These are phyloP conservation scores for Orchesella cincta DNA, from an alignment of 1,140 invertebrate species.

Conservation along the genomic window DNA sequence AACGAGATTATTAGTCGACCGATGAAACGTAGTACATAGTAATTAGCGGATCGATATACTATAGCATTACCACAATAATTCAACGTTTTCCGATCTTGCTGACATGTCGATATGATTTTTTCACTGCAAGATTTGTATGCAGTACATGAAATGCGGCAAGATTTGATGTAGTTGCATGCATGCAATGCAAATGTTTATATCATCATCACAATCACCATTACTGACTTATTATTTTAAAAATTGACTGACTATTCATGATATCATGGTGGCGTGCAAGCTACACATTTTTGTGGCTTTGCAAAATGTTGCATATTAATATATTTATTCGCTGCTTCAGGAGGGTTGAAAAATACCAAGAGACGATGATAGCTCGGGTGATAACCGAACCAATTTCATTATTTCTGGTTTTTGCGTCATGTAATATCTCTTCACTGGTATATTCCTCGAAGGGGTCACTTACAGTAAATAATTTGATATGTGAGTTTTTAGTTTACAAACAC, in stretches of 20 bases:
- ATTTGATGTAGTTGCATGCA: background rate
- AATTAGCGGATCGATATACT: slow-evolving; percentile 20
- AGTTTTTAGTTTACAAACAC: background rate
- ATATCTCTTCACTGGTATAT: background rate
- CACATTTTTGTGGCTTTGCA: background rate
- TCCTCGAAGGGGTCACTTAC: background rate
- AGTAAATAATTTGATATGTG: background rate
- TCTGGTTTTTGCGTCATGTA: background rate
- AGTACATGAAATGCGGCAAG: background rate
- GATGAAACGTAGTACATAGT: slow-evolving; percentile 11
- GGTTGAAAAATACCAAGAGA: background rate
- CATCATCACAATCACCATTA: background rate
- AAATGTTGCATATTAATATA: background rate
- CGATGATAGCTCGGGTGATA: slow-evolving; percentile 4
- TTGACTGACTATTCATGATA: slow-evolving; percentile 6
- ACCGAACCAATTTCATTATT: slow-evolving; percentile 18
- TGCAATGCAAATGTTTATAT: background rate
- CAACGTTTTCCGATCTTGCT: slow-evolving; percentile 10
- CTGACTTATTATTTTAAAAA: slow-evolving; percentile 13
- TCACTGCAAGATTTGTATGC: slow-evolving; percentile 14
- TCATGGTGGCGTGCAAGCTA: background rate
- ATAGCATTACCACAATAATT: no score
- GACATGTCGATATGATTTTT: background rate
- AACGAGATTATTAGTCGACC: slow-evolving; percentile 24
- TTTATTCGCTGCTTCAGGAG: background rate